A percentile compares a stretch with the other conserved stretches of the same genome.
These are phyloP conservation scores for Pollachius pollachius DNA, from an alignment of 2,113 vertebrate species.

Conservation along the genomic window DNA sequence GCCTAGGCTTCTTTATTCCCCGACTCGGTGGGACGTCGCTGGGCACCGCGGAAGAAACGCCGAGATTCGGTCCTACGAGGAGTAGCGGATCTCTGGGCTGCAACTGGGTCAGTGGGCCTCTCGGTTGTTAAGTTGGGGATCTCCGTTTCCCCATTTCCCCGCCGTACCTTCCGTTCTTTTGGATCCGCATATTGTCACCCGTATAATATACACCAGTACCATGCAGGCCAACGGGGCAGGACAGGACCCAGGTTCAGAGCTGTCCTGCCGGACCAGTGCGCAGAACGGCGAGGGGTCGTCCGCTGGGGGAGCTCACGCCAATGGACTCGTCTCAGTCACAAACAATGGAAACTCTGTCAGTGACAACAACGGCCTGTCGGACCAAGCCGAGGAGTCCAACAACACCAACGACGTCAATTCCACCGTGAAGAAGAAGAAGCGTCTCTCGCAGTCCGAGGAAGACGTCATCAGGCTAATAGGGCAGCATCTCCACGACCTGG, in stretches of 20 bases:
- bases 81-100: constrained; percentile 83
- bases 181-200: constrained; percentile 24
- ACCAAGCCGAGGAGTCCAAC: too few relatives aligned
- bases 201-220: constrained; percentile 53
- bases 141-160: constrained; percentile 20
- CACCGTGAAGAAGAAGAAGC: constrained; percentile 89
- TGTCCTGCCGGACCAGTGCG: constrained; percentile 75
- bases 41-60: constrained; percentile 77
- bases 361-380: constrained; percentile 59
- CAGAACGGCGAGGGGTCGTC: constrained; percentile 87
- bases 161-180: constrained; percentile 23
- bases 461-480: constrained; percentile 94
- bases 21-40: constrained; percentile 81
- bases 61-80: constrained; percentile 80
- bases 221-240: constrained; percentile 93
- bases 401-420: constrained; percentile 78
- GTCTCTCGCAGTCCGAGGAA: constrained; percentile 90
- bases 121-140: constrained; percentile 42
- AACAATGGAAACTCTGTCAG: constrained; percentile 76
- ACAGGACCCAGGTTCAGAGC: constrained; percentile 76
- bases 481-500: constrained; percentile 91
- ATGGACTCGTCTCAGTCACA: constrained; percentile 79
- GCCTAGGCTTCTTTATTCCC: constrained; percentile 79
- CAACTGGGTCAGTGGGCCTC: constrained; percentile 85
- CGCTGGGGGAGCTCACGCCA: constrained; percentile 79